Base-by-base conservation (phyloP, 2,113 vertebrate genomes). In the Mohoua ochrocephala region DNA sequence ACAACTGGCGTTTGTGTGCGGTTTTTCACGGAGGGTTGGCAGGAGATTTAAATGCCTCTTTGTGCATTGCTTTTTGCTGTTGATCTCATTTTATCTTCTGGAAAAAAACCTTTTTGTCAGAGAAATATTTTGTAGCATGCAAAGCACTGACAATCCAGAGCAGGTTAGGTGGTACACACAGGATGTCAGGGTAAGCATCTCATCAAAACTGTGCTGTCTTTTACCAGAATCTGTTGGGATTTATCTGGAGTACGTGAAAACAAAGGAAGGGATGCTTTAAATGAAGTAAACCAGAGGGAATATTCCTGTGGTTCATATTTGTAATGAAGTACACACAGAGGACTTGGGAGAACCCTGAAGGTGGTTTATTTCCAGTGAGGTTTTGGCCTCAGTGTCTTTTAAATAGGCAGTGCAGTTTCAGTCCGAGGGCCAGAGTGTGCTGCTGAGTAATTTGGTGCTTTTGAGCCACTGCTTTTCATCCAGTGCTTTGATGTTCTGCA, bases 351-450 rank as follows among this genome's bases (percentile, higher is more conserved):
- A 53, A 4, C 17, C 37, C 44, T 60, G 79, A 8, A 44, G 28
- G 20, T 11, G 23, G 20, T 39, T 74, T 30, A 5, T 19, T 5
- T 11, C 20, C 64, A 54, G 73, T 3, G 47, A 78, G n/a, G 18
- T 63, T 93, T 78, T 50, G 42, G 42, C 41, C 24, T 15, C 9
- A 12, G 31, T 35, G 7, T 9, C 35, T 59, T 63, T 42, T 4
- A 2, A 2, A 0, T 0, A 5, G 54, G 52, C 61, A 26, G 13
- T 14, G 14, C 6, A 26, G 41, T 1, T 3, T 41, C 4, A 2
- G 1, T 30, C 0, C 45, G 18, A 18, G 63, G 79, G 44, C 27
- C 35, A 10, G 33, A 12, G 30, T 4, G 31, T 45, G 50, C 84
- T 91, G 70, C 68, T 42, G 6, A 67, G 65, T 6, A 10, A 3